Conservation (phyloP, 2,113 vertebrate genomes). For the Bothrops jararaca region DNA sequence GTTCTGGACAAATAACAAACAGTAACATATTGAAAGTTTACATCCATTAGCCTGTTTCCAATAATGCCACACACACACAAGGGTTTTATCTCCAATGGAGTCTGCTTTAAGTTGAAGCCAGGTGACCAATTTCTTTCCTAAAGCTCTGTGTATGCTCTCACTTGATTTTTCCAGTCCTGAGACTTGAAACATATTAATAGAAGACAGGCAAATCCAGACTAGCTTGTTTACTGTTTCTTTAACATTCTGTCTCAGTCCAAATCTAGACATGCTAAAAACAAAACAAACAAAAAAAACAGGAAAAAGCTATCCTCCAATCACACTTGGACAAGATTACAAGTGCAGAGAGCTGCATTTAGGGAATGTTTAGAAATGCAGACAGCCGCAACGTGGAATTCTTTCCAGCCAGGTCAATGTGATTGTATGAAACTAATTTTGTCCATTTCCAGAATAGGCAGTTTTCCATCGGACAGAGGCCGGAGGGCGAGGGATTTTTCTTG, state of each 20-base stretch:
- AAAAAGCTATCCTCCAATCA: not conserved
- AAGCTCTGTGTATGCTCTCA: not conserved
- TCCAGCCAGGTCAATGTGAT: not conserved
- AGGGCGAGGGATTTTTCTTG: constrained; percentile 48
- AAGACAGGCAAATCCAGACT: constrained; percentile 20
- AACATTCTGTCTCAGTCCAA: not conserved
- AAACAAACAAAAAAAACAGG: not conserved
- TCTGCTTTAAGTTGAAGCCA: not conserved
- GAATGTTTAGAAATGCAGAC: not conserved
- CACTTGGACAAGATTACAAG: not conserved
- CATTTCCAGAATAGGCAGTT: constrained; percentile 50
- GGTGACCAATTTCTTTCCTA: not conserved
- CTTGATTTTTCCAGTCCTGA: not conserved
- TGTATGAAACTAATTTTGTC: constrained; percentile 19
- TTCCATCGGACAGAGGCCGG: constrained; percentile 46
- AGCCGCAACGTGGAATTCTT: not conserved
- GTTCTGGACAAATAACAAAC: not conserved
- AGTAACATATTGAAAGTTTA: not conserved
- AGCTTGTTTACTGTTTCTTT: constrained; percentile 36
- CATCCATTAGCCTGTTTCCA: not conserved
- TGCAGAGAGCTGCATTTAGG: not conserved
- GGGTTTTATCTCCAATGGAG: not conserved
- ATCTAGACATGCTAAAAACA: not conserved
- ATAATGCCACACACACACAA: not conserved
- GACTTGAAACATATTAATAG: not conserved